phyloP scores from a whole-genome alignment of 1,140 invertebrate genomes.

The Apis dorsata region DNA sequence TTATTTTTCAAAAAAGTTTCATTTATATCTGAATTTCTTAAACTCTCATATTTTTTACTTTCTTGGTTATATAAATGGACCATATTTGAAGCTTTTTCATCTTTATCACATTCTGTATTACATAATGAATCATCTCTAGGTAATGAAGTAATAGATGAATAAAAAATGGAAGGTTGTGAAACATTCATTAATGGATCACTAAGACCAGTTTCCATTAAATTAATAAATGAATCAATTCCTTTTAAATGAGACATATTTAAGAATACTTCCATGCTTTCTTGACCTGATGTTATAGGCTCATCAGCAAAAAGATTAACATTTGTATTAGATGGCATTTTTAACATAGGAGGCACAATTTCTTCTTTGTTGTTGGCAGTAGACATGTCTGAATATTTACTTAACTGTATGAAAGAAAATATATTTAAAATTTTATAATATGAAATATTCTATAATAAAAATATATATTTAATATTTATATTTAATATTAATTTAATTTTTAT shows the following conservation, averaged over 20 bases:
- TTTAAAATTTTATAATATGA: background rate
- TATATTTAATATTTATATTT: background rate
- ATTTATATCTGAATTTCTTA: background rate
- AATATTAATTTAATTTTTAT: too few relatives aligned
- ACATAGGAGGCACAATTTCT: constrained; percentile 64
- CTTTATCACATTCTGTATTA: constrained; percentile 5
- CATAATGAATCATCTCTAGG: constrained; percentile 26
- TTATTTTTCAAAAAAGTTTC: constrained; percentile 21
- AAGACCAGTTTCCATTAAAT: constrained; percentile 71
- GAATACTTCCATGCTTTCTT: constrained; percentile 75
- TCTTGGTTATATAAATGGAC: background rate
- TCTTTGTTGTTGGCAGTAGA: constrained; percentile 35
- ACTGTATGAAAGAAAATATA: constrained; percentile 15
- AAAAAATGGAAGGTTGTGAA: constrained; percentile 74
- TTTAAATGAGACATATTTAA: constrained; percentile 74
- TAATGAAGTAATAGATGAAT: constrained; percentile 66
- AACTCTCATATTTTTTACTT: background rate
- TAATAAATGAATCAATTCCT: constrained; percentile 74
- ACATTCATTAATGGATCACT: constrained; percentile 70
- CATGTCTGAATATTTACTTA: constrained; percentile 29
- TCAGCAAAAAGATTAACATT: constrained; percentile 45
- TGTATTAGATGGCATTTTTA: constrained; percentile 54
- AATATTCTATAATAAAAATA: background rate
- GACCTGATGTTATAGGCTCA: constrained; percentile 58
- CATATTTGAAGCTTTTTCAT: constrained; percentile 21